Evolutionary conservation across 2,797 vertebrate species (phyloP), one percentile per base, ranked within the genome.

Genomic region (Ctenopoma multispine): DNA sequence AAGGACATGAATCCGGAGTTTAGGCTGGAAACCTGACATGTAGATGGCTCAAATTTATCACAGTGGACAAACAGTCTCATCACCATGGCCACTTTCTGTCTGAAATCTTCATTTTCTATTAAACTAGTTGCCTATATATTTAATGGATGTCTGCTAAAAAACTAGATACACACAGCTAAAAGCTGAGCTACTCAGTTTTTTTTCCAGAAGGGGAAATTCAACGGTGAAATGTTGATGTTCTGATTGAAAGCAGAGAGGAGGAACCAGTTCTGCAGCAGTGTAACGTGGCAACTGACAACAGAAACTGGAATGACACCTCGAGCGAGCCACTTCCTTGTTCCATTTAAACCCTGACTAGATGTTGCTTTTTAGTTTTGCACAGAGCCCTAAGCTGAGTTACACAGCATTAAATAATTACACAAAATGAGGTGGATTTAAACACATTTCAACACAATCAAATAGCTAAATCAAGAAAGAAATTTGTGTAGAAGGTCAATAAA

Each of bases 221-320:
- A 65, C 24, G 50, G 49, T 74, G 67, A 82, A 61, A 49, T 83
- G 89, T 80, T 91, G 90, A 90, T 89, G 81, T 85, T 90, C 84
- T 80, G 80, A 63, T 89, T 81, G 81, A 89, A 88, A 87, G 89
- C 83, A 83, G 82, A 89, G 89, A 92, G 83, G 88, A 86, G 89
- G 85, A 92, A 92, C 91, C 89, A 91, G 92, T 93, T 92, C 29
- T 80, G 72, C 90, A 83, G 87, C 72, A 77, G 81, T 84, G 81
- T 87, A 87, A 89, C 86, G 73, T 87, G 82, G 88, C 90, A 92
- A 90, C 90, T 83, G 84, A 88, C 87, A 91, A 90, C 82, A 91
- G 86, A 90, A 90, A 90, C 84, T 80, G 83, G 85, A 93, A 88
- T 80, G 85, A 84, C 84, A 89, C 82, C 82, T 82, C 80, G 8